Evolutionary conservation across 2,888 invertebrate species (phyloP).

Genomic region (Didymodactylos carnosus): DNA sequence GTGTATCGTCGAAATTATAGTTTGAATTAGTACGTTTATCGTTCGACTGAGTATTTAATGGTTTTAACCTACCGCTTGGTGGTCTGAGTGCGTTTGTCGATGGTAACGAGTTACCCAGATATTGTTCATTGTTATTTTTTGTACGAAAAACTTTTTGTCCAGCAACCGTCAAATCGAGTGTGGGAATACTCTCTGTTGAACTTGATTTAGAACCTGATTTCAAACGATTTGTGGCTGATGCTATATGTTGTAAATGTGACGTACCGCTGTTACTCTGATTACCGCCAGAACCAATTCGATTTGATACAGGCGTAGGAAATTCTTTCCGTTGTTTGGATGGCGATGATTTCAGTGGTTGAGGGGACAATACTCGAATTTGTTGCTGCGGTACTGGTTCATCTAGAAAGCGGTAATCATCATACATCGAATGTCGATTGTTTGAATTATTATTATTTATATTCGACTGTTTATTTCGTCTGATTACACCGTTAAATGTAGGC

Average conservation of each 20-base stretch:
- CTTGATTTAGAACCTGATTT: not conserved
- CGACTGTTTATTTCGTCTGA: not conserved
- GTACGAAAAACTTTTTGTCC: not conserved
- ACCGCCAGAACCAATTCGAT: not conserved
- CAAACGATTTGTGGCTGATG: not conserved
- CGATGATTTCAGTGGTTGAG: not conserved
- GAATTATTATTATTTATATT: not conserved
- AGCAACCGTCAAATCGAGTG: not conserved
- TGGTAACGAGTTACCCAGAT: not conserved
- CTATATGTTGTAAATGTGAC: no score
- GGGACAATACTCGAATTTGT: no score
- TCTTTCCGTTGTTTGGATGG: not conserved
- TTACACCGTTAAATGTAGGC: no score
- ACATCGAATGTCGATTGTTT: not conserved
- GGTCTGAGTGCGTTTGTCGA: not conserved
- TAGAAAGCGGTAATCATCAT: not conserved
- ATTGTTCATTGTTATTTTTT: not conserved
- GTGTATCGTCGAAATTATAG: no score
- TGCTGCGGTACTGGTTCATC: not conserved
- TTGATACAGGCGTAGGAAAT: not conserved
- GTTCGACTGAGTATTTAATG: no score
- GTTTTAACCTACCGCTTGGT: not conserved
- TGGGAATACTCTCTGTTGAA: not conserved
- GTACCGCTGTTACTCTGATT: no score
- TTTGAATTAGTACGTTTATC: no score